These are phyloP conservation scores for Aleiodes testaceus DNA, from an alignment of 2,888 invertebrate species.

Conservation along the genomic window DNA sequence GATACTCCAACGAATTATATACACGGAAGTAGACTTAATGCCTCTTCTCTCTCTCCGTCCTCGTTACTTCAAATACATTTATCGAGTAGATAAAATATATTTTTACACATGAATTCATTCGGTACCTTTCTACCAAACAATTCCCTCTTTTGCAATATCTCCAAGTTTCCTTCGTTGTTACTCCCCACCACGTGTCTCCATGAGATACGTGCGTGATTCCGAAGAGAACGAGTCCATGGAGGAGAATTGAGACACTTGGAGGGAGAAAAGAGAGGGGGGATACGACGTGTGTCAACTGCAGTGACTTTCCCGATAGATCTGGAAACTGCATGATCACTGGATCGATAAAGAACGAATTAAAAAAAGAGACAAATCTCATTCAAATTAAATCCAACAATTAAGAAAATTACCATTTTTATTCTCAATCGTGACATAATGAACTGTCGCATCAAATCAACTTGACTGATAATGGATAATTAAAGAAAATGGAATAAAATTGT, in stretches of 20 bases:
- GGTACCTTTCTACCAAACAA: slow-evolving; percentile 3
- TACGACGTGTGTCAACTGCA: slow-evolving; percentile 27
- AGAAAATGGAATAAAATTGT: background rate
- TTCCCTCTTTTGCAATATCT: background rate
- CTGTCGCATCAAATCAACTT: no score
- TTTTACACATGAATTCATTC: slow-evolving; percentile 11
- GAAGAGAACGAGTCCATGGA: slow-evolving; percentile 7
- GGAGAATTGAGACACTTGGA: background rate
- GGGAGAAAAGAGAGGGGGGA: background rate
- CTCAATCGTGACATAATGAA: no score
- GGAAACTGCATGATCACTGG: slow-evolving; percentile 26
- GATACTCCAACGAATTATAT: no score
- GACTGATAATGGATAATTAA: background rate
- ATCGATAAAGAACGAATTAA: slow-evolving; percentile 31
- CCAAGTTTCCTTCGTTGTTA: background rate
- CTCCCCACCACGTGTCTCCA: slow-evolving; percentile 7
- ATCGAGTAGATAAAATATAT: slow-evolving; percentile 4
- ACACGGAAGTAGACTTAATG: no score
- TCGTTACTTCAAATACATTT: background rate
- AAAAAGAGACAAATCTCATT: background rate
- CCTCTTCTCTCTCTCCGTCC: no score
- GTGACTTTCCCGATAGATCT: slow-evolving; percentile 38
- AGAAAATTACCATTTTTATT: no score
- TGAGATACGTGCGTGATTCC: slow-evolving; percentile 32
- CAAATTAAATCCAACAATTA: no score